These are phyloP conservation scores for Nycticryphes semicollaris DNA, from an alignment of 2,113 vertebrate species.

Conservation along the genomic window DNA sequence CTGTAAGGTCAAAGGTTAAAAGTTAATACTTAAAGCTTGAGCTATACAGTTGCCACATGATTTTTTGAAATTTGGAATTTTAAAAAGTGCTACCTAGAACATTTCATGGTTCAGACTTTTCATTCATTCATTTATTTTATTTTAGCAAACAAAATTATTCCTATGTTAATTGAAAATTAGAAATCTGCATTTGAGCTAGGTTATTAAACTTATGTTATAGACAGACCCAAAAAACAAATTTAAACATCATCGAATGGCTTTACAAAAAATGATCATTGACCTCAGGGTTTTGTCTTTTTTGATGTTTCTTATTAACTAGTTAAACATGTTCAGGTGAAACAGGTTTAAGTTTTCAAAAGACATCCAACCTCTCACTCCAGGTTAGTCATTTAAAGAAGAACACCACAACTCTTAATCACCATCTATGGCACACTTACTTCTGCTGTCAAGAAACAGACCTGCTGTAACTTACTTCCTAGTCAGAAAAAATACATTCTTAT, in stretches of 20 bases:
- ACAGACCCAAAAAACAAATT: slow-evolving; percentile 92
- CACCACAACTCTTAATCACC: slow-evolving; percentile 76
- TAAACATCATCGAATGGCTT: slow-evolving; percentile 90
- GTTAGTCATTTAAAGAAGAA: slow-evolving; percentile 83
- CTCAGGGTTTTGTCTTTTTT: slow-evolving; percentile 88
- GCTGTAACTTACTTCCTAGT: slow-evolving; percentile 72
- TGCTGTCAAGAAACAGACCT: slow-evolving; percentile 77
- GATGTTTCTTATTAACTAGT: slow-evolving; percentile 93
- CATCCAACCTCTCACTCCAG: slow-evolving; percentile 85
- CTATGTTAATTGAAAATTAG: slow-evolving; percentile 97
- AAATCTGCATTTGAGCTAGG: slow-evolving; percentile 90
- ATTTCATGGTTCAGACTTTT: slow-evolving; percentile 93
- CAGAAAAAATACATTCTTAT: slow-evolving; percentile 70
- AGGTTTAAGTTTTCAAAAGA: slow-evolving; percentile 89
- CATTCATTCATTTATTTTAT: slow-evolving; percentile 96
- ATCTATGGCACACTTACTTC: slow-evolving; percentile 78
- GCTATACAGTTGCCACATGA: slow-evolving; percentile 96
- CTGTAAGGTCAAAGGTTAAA: slow-evolving; percentile 99
- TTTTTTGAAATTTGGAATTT: slow-evolving; percentile 93
- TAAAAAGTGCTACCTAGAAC: slow-evolving; percentile 92
- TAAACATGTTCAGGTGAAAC: slow-evolving; percentile 93
- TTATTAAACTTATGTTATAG: slow-evolving; percentile 96
- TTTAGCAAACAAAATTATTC: slow-evolving; percentile 97
- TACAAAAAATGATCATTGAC: slow-evolving; percentile 87
- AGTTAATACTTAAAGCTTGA: slow-evolving; percentile 97